Evolutionary conservation across 2,113 vertebrate genomes (phyloP), one percentile per base, ranked within the genome.

Genomic region (Zootoca vivipara): DNA sequence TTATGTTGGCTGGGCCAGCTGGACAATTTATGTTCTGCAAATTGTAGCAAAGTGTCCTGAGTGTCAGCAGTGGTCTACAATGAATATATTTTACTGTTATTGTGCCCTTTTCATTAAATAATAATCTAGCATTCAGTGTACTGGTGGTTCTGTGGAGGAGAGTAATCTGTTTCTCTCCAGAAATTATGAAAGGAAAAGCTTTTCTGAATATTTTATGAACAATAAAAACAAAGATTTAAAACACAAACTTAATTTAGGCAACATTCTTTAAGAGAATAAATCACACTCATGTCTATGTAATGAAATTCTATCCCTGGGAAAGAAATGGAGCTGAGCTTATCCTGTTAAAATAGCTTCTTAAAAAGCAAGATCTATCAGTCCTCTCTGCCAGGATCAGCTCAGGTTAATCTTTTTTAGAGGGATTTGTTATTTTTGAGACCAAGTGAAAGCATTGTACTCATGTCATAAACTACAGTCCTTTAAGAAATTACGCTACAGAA

Each of bases 401-500:
- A 75, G 85, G 82, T 92, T 91, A 92, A 95, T 80, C 79, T 89
- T 89, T 89, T 87, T 84, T 89, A 93, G 83, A 0, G 2, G 90
- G 74, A 80, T 46, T 7, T 93, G 83, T 88, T 91, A 86, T 92
- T 92, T 94, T 86, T 92, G 75, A 88, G 85, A 77, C 52, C 35
- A n/a, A 12, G 35, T 78, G 75, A 85, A 67, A 90, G 8, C 77
- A 75, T 70, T 74, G 64, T 52, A 65, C 3, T 42, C 78, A 16
- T 83, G 75, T 91, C 90, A 89, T 82, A 92, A 95, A 58, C 82
- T 69, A 74, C 8, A 1, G 15, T 80, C 87, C 40, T 79, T 88
- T 90, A 80, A 78, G 67, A 79, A 93, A 77, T 88, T 86, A 89
- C 33, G 10, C 86, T 86, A 89, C 10, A 87, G 38, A 85, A 87